These are phyloP conservation scores for Heliconius congener DNA, from an alignment of 1,140 invertebrate genomes.

Conservation along the genomic window DNA sequence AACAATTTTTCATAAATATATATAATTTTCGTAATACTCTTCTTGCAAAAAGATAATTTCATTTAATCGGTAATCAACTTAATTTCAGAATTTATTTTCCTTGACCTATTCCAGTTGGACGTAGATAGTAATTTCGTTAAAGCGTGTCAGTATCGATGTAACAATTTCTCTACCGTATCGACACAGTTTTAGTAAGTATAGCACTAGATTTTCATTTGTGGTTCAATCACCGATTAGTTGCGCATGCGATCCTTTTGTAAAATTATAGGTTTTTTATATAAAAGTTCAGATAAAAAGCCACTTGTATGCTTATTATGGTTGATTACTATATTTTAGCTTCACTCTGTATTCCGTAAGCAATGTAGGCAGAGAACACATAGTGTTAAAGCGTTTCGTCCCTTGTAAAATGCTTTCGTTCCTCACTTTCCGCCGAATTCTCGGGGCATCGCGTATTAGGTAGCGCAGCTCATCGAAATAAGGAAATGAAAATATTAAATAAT, in stretches of 20 bases:
- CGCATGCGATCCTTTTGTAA: constrained; percentile 35
- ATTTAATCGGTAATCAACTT: constrained; percentile 6
- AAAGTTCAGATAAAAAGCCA: too few relatives aligned
- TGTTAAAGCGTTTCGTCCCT: too few relatives aligned
- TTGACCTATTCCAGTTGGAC: constrained; percentile 35
- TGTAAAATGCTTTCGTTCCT: too few relatives aligned
- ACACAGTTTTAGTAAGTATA: constrained; percentile 34
- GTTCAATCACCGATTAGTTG: constrained; percentile 53
- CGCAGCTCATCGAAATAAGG: too few relatives aligned
- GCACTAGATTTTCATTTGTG: constrained; percentile 38
- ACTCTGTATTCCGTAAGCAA: too few relatives aligned
- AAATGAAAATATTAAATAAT: too few relatives aligned
- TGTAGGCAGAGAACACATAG: too few relatives aligned
- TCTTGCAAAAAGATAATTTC: background rate
- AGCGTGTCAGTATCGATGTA: constrained; percentile 31
- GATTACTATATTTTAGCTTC: too few relatives aligned
- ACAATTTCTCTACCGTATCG: constrained; percentile 31
- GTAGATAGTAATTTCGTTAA: constrained; percentile 19
- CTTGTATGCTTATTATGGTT: too few relatives aligned
- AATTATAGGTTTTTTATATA: background rate
- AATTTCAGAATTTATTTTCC: constrained; percentile 36
- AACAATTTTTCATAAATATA: background rate
- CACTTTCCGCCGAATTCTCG: too few relatives aligned
- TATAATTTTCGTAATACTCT: background rate
- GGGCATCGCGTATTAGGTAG: too few relatives aligned